Conservation (phyloP, 1,140 invertebrate species). For the Charaxes varanes region DNA sequence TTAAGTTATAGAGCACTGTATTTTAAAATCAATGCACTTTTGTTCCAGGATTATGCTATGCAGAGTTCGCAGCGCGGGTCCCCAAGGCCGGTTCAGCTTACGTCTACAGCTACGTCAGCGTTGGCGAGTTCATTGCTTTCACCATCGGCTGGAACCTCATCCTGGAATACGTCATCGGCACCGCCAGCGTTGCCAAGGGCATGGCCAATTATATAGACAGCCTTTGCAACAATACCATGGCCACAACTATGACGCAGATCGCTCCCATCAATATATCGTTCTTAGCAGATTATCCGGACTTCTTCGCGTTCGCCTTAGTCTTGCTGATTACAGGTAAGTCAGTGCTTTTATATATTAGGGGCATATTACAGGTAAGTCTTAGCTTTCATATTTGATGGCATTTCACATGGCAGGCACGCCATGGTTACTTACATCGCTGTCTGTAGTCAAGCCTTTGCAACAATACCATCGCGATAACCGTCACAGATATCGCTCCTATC, state of each 20-base stretch:
- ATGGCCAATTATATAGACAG: constrained; percentile 93
- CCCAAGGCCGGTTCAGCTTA: constrained; percentile 91
- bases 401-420: too few relatives aligned
- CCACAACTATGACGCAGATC: constrained; percentile 77
- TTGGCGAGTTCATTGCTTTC: constrained; percentile 88
- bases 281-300: constrained; percentile 88
- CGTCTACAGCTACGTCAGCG: constrained; percentile 91
- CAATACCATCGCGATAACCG: constrained; percentile 81
- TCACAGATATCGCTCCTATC: constrained; percentile 82
- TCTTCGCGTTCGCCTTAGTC: constrained; percentile 84
- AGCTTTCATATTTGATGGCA: too few relatives aligned
- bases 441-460: constrained; percentile 83
- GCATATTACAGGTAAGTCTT: constrained; percentile 1
- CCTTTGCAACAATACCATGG: constrained; percentile 84
- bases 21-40: too few relatives aligned
- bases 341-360: too few relatives aligned
- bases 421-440: too few relatives aligned
- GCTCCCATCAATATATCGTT: constrained; percentile 84
- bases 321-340: constrained; percentile 77
- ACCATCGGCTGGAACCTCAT: constrained; percentile 93
- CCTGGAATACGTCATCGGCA: constrained; percentile 89
- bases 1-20: too few relatives aligned
- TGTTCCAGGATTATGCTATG: constrained; percentile 83
- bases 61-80: constrained; percentile 90
- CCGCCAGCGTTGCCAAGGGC: constrained; percentile 92